Conservation (phyloP, 92 coral and sea anemone species). For the Parazoanthus atlanticus region DNA sequence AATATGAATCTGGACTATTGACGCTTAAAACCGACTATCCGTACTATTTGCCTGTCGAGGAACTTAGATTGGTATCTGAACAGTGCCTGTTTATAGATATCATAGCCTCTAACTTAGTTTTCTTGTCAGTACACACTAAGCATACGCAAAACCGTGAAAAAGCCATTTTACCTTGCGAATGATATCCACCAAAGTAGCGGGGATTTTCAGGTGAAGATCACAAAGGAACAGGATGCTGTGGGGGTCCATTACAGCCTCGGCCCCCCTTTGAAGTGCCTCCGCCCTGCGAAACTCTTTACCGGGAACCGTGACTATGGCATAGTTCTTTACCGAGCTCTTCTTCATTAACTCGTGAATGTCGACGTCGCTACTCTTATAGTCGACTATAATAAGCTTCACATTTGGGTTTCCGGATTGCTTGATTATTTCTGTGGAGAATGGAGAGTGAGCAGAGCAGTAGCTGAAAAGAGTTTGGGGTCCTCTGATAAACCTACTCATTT, state of each 20-base stretch:
- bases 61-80: too few species aligned
- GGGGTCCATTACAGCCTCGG: conserved; percentile 85
- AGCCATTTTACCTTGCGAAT: conserved; percentile 80
- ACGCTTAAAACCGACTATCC: too few species aligned
- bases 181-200: conserved; percentile 65
- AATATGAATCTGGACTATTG: too few species aligned
- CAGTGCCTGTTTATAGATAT: too few species aligned
- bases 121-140: too few species aligned
- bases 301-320: conserved; percentile 65
- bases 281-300: conserved; percentile 82
- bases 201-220: conserved; percentile 88
- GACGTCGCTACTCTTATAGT: conserved; percentile 85
- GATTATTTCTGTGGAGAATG: conserved; percentile 59
- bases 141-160: too few species aligned
- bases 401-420: conserved; percentile 72
- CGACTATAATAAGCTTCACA: conserved; percentile 80
- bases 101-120: too few species aligned
- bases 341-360: conserved; percentile 66
- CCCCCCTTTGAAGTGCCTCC: conserved; percentile 85
- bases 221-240: conserved; percentile 90
- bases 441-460: background rate
- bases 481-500: background rate
- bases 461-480: background rate
- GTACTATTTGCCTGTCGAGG: too few species aligned
- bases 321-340: conserved; percentile 68